phyloP scores from a whole-genome alignment of 2,113 vertebrate species.

The Echinops telfairi region DNA sequence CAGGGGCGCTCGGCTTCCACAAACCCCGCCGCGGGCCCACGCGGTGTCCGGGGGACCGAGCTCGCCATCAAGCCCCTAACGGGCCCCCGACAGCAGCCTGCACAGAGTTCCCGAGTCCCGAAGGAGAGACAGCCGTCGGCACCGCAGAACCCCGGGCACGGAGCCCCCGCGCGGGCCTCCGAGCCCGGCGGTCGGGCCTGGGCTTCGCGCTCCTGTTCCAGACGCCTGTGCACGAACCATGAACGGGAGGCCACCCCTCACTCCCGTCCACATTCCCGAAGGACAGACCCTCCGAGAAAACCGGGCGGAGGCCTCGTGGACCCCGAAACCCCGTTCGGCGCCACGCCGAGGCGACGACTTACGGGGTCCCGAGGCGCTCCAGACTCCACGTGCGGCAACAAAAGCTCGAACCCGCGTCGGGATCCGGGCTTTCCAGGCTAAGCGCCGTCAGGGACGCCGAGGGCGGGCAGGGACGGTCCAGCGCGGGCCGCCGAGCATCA shows the following conservation, averaged over 20 bases:
- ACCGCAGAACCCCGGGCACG: neutral
- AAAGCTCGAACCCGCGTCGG: neutral
- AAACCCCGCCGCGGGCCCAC: neutral
- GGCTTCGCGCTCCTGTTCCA: too few species aligned
- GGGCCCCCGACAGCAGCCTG: neutral
- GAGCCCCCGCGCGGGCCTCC: neutral
- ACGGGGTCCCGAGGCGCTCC: neutral
- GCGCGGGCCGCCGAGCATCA: rapidly evolving
- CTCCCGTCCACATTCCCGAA: neutral
- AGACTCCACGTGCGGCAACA: too few species aligned
- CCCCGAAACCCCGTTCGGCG: too few species aligned
- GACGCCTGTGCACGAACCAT: too few species aligned
- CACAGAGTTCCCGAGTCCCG: too few species aligned
- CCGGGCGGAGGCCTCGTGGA: neutral
- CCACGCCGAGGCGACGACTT: neutral
- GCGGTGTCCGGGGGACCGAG: neutral
- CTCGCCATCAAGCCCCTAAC: neutral
- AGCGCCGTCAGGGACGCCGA: rapidly evolving
- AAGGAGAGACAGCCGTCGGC: neutral
- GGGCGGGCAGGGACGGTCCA: rapidly evolving
- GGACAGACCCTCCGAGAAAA: neutral
- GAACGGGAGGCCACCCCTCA: neutral
- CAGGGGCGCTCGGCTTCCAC: neutral
- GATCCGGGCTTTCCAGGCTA: rapidly evolving
- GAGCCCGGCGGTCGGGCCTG: neutral